Evolutionary conservation across 2,888 invertebrate genomes (phyloP).

Genomic region (Drosophila peninsularis): DNA sequence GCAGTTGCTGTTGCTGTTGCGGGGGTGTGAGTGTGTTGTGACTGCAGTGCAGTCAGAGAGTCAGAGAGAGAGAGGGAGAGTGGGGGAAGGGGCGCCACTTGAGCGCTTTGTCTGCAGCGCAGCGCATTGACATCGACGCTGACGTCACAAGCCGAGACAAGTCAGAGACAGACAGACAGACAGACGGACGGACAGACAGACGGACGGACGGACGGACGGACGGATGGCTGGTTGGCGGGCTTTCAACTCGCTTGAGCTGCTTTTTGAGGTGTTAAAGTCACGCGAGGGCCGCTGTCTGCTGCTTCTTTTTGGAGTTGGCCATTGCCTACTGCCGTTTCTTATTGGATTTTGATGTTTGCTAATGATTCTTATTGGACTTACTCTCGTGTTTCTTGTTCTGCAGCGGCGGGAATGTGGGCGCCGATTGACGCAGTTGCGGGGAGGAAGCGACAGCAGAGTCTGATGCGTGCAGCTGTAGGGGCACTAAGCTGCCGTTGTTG

Average conservation of each 20-base stretch:
- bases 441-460: slow-evolving; percentile 24
- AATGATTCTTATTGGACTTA: slow-evolving; percentile 50
- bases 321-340: not conserved
- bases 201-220: too few relatives aligned
- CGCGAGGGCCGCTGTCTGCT: slow-evolving; percentile 15
- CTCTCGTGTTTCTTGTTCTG: slow-evolving; percentile 71
- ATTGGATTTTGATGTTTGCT: too few relatives aligned
- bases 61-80: not conserved
- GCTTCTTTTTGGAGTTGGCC: too few relatives aligned
- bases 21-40: slow-evolving; percentile 1
- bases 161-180: slow-evolving; percentile 24
- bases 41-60: slow-evolving; percentile 33
- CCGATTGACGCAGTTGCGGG: slow-evolving; percentile 43
- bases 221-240: slow-evolving; percentile 5
- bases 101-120: slow-evolving; percentile 57
- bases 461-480: slow-evolving; percentile 35
- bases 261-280: slow-evolving; percentile 74
- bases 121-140: slow-evolving; percentile 75
- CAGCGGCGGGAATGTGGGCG: slow-evolving; percentile 56
- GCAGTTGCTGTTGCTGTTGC: slow-evolving; percentile 22
- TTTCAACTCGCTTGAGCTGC: slow-evolving; percentile 48
- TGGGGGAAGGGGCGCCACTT: not conserved
- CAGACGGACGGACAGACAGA: not conserved
- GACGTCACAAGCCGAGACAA: slow-evolving; percentile 56
- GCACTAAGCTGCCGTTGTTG: slow-evolving; percentile 35